A percentile compares a stretch with the other conserved stretches of the same genome.
phyloP scores from a whole-genome alignment of 2,888 invertebrate species.

The Drosophila mercatorum region DNA sequence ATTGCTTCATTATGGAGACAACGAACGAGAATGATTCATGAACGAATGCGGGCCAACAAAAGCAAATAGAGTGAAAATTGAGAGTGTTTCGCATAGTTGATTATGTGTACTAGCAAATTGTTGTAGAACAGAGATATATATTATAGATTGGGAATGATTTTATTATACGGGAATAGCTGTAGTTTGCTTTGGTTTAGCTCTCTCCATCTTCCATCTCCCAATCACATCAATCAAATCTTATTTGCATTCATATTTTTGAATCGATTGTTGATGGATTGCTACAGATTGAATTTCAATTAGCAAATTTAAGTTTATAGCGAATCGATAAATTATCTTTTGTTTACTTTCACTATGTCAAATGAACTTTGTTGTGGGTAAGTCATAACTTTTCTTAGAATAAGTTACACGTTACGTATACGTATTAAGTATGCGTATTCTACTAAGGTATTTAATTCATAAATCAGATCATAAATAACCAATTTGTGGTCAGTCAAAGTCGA shows the following conservation, averaged over 20 bases:
- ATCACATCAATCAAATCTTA: not conserved
- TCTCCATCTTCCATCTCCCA: not conserved
- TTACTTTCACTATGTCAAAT: not conserved
- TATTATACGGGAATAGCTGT: not conserved
- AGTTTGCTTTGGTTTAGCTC: not conserved
- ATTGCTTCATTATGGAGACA: slow-evolving; percentile 31
- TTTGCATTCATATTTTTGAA: not conserved
- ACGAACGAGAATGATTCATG: slow-evolving; percentile 9
- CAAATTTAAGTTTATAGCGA: not conserved
- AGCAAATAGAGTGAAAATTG: not conserved
- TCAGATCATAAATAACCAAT: no score
- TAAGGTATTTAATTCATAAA: no score
- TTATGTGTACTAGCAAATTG: not conserved
- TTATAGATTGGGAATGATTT: not conserved
- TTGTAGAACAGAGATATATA: not conserved
- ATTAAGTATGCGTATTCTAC: no score
- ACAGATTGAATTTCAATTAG: not conserved
- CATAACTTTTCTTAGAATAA: no score
- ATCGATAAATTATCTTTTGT: no score
- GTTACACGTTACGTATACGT: no score
- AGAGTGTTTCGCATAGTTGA: not conserved
- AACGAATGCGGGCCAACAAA: not conserved
- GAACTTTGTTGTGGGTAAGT: no score
- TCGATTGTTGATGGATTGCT: not conserved
- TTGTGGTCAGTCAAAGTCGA: no score